Percentiles rank a stretch among this genome's conserved stretches.
phyloP scores from a whole-genome alignment of 2,888 invertebrate genomes.

The Adela reaumurella region DNA sequence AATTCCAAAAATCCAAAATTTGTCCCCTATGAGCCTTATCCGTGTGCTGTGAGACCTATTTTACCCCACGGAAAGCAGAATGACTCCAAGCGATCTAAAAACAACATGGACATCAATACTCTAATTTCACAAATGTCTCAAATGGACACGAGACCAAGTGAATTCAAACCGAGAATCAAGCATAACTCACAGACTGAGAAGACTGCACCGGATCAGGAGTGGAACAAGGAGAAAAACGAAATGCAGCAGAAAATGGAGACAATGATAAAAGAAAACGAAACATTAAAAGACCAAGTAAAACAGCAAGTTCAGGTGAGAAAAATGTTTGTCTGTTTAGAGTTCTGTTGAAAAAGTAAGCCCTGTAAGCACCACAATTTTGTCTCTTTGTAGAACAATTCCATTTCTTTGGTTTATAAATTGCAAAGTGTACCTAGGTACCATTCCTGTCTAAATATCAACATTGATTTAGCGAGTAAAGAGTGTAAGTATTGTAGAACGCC shows the following conservation, averaged over 20 bases:
- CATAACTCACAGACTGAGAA: conserved; percentile 33
- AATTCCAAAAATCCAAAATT: conserved; percentile 73
- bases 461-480: too few species aligned
- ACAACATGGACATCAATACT: conserved; percentile 63
- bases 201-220: conserved; percentile 17
- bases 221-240: conserved; percentile 38
- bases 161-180: conserved; percentile 50
- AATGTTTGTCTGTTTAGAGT: too few species aligned
- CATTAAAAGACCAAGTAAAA: conserved; percentile 75
- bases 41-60: conserved; percentile 79
- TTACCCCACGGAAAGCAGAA: conserved; percentile 47
- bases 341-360: too few species aligned
- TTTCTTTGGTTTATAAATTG: conserved; percentile 1
- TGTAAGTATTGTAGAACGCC: too few species aligned
- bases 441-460: too few species aligned
- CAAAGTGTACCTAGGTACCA: too few species aligned
- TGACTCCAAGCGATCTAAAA: conserved; percentile 40
- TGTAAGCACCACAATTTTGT: too few species aligned
- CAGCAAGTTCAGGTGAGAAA: conserved; percentile 73
- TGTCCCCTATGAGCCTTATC: conserved; percentile 85
- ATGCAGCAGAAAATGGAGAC: conserved; percentile 61
- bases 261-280: conserved; percentile 64
- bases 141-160: conserved; percentile 61
- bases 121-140: conserved; percentile 69
- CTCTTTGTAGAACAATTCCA: too few species aligned